Conservation (phyloP, 2,113 vertebrate genomes). For the Mungos mungo region DNA sequence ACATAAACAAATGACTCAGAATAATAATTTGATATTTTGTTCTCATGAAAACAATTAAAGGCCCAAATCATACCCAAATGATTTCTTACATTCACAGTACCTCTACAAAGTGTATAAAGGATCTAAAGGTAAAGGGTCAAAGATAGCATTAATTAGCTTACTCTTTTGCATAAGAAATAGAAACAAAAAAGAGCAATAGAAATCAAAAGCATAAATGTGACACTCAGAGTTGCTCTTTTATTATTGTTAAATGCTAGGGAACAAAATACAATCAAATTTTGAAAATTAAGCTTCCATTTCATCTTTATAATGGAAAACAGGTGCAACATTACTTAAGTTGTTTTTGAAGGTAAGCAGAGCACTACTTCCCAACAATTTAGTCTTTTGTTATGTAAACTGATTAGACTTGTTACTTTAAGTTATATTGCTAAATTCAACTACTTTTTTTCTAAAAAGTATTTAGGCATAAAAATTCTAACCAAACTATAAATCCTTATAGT, state of each 20-base stretch:
- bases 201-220: conserved; percentile 19
- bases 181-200: not conserved
- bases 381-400: not conserved
- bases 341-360: not conserved
- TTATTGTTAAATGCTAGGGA: not conserved
- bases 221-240: not conserved
- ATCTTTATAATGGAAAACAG: not conserved
- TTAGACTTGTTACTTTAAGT: not conserved
- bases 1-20: not conserved
- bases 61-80: not conserved
- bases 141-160: not conserved
- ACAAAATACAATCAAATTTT: not conserved
- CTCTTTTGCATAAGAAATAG: not conserved
- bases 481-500: not conserved
- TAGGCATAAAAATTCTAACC: not conserved
- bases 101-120: not conserved
- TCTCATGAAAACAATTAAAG: not conserved
- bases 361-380: not conserved
- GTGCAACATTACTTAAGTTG: not conserved
- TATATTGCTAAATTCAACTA: not conserved
- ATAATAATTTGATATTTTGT: not conserved
- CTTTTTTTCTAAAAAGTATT: not conserved
- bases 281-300: not conserved
- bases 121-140: not conserved
- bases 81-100: not conserved